Base-by-base conservation (phyloP, 2,797 vertebrate genomes). In the Loris lydekkerianus region DNA sequence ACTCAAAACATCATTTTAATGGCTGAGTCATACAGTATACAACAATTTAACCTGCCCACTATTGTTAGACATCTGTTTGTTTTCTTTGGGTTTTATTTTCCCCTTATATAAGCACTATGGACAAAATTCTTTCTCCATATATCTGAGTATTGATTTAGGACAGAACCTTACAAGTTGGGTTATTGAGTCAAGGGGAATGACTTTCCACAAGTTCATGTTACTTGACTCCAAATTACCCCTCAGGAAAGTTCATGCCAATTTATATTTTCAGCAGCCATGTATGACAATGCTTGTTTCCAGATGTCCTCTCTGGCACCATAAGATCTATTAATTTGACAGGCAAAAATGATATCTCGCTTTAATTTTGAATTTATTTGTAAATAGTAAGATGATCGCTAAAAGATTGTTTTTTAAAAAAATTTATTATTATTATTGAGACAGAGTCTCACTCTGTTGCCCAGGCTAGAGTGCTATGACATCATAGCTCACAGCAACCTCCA, bases 351-450 rank as follows among this genome's bases (percentile, higher is more conserved):
- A 77, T 18, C 20, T 77, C 65, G 11, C 31, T 90, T 87, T 87
- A 90, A 72, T 60, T 91, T 77, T 46, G 11, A 86, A 83, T 82
- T 63, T 95, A 34, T 91, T 88, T 75, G 85, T 67, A 78, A 76
- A 76, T 3, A 53, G 23, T 90, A 40, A 49, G 40, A 81, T 67
- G 23, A 89, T 43, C 1, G 46, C 20, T 91, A 53, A 40, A 72
- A 27, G 14, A 3, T 31, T 31, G 63, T 81, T 60, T 75, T 65
- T 21, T 37, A 7, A 34, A 49, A 46, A 9, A 46, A 49, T 49
- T 49, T 3, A 49, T 49, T 49, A 49, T 49, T 49, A 49, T 49
- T 49, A 49, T 49, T 49, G 49, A 14, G 49, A 14, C 49, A 49
- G 49, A 49, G 49, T 49, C 49, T 49, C 49, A 49, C 14, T 49